Evolutionary conservation across 2,113 vertebrate species (phyloP), one percentile per base, ranked within the genome.

Genomic region (Nicator chloris): DNA sequence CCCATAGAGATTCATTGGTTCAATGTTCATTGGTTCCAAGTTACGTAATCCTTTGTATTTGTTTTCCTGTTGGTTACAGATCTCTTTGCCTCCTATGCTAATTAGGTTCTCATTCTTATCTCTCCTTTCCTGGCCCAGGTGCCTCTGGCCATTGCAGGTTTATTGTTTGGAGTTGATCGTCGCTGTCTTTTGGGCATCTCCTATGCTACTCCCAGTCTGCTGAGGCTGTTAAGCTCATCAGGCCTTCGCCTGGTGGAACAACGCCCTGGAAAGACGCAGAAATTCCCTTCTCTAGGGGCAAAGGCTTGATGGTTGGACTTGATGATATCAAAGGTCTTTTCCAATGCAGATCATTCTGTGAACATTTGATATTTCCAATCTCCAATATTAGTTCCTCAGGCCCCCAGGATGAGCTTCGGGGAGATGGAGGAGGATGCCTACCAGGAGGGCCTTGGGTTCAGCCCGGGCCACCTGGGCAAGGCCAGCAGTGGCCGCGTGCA

Each of bases 401-500:
- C 26, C 63, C 33, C 5, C 17, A 59, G 42, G 28, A n/a, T 18
- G 44, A 59, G 53, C 23, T 68, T 4, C 1, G 0, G 30, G 23
- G 28, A 49, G 6, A 11, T 18, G 0, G 1, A 59, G 53, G 35
- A 69, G 8, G 13, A 40, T 0, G 1, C 13, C 39, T 12, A 17
- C 42, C 28, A 39, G 42, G 42, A 57, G 17, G 22, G 33, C 14
- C 42, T 57, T 1, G 1, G n/a, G 14, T 18, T 59, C 30, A 40
- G 53, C 42, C 28, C n/a, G 40, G 50, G 50, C 50, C 40, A 26
- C 27, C 63, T 21, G 64, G 53, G n/a, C 64, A 49, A 57, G 35
- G 18, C 23, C 14, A 5, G 51, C 22, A 5, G 27, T 4, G 12
- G 39, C 49, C 1, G 0, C 3, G 0, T 30, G 26, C 0, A 0